phyloP scores from a whole-genome alignment of 2,797 vertebrate genomes.

The Trematomus bernacchii region DNA sequence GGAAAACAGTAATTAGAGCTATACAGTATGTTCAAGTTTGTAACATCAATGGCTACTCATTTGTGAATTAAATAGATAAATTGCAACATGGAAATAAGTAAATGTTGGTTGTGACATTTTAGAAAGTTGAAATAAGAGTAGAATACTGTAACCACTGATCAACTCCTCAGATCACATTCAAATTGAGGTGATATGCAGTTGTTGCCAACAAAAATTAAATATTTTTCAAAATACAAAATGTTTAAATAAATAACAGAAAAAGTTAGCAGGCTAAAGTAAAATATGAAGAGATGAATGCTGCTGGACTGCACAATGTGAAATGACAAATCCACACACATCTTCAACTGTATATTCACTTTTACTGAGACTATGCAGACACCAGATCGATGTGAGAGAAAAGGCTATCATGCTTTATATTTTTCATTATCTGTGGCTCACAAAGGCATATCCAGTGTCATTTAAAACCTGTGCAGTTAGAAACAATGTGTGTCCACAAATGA shows the following conservation, averaged over 20 bases:
- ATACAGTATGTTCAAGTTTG: slow-evolving; percentile 4
- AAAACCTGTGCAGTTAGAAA: slow-evolving; percentile 25
- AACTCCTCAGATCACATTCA: background rate
- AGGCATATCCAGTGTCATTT: background rate
- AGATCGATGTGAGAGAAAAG: background rate
- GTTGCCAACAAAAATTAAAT: background rate
- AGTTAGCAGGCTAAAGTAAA: background rate
- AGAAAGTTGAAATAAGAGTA: background rate
- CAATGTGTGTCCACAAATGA: slow-evolving; percentile 29
- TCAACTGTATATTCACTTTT: slow-evolving; percentile 1
- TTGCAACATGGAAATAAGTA: too few species aligned
- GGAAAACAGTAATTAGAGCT: background rate
- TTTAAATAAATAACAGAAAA: slow-evolving; percentile 1
- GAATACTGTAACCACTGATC: background rate
- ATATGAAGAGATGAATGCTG: slow-evolving; percentile 3
- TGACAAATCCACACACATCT: background rate
- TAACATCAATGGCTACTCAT: background rate
- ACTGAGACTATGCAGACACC: background rate
- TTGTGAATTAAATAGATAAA: background rate
- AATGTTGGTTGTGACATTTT: background rate
- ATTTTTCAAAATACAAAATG: background rate
- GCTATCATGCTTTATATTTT: slow-evolving; percentile 16
- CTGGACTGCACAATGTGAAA: slow-evolving; percentile 16
- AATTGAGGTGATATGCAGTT: background rate
- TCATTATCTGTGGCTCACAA: slow-evolving; percentile 2